Conservation (phyloP, 2,888 invertebrate genomes). For the Spicauda simplicius region DNA sequence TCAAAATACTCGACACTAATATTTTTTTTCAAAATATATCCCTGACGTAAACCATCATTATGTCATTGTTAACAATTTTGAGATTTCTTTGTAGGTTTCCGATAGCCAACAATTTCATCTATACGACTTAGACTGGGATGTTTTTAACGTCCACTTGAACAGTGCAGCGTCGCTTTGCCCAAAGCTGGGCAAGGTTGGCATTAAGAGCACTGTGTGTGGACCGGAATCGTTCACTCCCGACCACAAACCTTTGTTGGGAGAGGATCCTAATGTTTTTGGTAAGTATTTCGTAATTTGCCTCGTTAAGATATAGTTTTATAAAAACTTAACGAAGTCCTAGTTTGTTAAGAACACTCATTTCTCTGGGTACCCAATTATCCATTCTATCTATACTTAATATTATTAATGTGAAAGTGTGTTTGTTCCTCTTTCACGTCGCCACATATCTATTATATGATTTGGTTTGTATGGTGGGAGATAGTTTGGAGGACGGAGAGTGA, state of each 20-base stretch:
- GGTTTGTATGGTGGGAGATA: too few species aligned
- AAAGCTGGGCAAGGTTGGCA: slow-evolving; percentile 88
- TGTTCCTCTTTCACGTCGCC: too few species aligned
- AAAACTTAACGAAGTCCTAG: neutral
- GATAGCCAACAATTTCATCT: slow-evolving; percentile 92
- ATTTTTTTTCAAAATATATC: too few species aligned
- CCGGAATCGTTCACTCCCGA: slow-evolving; percentile 97
- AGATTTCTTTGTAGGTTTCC: slow-evolving; percentile 80
- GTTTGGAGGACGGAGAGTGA: too few species aligned
- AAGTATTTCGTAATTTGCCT: slow-evolving; percentile 45
- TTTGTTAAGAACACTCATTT: too few species aligned
- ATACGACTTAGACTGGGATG: slow-evolving; percentile 94
- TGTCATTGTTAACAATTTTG: neutral
- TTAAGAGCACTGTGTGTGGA: slow-evolving; percentile 95
- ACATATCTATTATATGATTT: too few species aligned
- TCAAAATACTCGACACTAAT: too few species aligned
- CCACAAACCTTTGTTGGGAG: slow-evolving; percentile 94
- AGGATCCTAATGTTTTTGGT: slow-evolving; percentile 87
- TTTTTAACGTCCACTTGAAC: slow-evolving; percentile 91
- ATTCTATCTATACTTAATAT: too few species aligned
- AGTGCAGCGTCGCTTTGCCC: slow-evolving; percentile 91
- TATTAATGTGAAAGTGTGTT: too few species aligned
- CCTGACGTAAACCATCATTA: neutral
- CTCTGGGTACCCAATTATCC: too few species aligned
- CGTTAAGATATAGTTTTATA: neutral